phyloP scores from a whole-genome alignment of 2,113 vertebrate species.

The Fregata magnificens region DNA sequence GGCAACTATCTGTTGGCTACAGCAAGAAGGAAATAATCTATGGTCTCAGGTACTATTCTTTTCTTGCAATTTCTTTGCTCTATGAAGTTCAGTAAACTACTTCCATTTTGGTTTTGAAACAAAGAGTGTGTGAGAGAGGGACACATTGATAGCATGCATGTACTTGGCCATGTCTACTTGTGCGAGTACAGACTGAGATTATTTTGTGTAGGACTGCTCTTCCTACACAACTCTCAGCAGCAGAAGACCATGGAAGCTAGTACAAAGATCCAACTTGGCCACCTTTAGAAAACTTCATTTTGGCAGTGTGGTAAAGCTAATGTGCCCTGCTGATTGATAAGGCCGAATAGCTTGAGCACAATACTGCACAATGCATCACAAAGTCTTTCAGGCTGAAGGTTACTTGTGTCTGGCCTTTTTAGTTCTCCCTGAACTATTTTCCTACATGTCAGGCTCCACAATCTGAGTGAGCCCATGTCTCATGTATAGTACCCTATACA shows the following conservation, averaged over 20 bases:
- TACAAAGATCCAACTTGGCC: not conserved
- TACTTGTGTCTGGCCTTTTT: not conserved
- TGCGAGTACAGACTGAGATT: not conserved
- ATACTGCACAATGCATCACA: not conserved
- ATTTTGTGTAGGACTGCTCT: not conserved
- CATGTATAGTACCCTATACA: not conserved
- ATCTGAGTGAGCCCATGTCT: not conserved
- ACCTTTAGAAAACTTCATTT: not conserved
- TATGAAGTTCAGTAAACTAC: not conserved
- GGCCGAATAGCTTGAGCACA: not conserved
- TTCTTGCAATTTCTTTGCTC: not conserved
- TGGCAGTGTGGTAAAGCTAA: not conserved
- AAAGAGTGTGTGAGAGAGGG: not conserved
- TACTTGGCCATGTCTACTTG: not conserved
- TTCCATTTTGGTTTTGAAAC: not conserved
- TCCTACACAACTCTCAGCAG: not conserved
- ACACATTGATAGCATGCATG: not conserved
- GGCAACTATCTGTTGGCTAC: not conserved
- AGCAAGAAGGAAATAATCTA: not conserved
- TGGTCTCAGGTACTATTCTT: not conserved
- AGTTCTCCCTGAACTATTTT: not conserved
- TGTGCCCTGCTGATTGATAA: not conserved
- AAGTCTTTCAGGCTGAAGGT: not conserved
- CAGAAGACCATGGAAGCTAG: not conserved
- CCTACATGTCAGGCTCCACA: not conserved